Evolutionary conservation across 2,113 vertebrate species (phyloP), one percentile per base, ranked within the genome.

Genomic region (Telmatochromis sp.): DNA sequence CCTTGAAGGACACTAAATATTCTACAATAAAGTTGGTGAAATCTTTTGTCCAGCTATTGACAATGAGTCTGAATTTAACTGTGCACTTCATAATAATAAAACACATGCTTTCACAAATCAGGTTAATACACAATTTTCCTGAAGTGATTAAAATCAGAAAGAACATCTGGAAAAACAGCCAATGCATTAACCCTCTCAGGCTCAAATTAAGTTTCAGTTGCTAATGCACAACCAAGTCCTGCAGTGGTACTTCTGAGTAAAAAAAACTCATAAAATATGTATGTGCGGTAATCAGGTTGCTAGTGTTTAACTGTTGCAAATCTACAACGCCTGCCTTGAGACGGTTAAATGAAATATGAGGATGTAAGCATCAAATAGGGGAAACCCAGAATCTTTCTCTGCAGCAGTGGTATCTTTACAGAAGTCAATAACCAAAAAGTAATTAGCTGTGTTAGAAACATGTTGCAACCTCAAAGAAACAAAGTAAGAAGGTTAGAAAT

Each of bases 171-270:
- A 6, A 31, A 60, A 31, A 60, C 8, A 31, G 14, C 28, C 28
- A 60, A 33, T 33, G 15, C 8, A 60, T 10, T 60, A 55, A 55
- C 4, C 11, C 4, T 55, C 54, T 55, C 54, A 11, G 54, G 11
- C 53, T 55, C 53, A 55, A 55, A 13, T 55, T 55, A 55, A 55
- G 53, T 55, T 55, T 55, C 0, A 55, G 53, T 55, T 55, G 53
- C 21, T 55, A 55, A 54, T 53, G 53, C 53, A 55, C 53, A 55
- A 23, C 53, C 53, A 55, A 55, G 21, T 55, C 21, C 11, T 55
- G 21, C 53, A 55, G 2, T 23, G 21, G 21, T 7, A 55, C 53
- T 3, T 55, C 4, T 23, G n/a, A 0, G 53, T 23, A 7, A 55
- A 55, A 23, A 21, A 13, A 54, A 0, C 21, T 55, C 53, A 7